Conservation (phyloP, 2,113 vertebrate genomes). For the Balaenoptera acutorostrata region DNA sequence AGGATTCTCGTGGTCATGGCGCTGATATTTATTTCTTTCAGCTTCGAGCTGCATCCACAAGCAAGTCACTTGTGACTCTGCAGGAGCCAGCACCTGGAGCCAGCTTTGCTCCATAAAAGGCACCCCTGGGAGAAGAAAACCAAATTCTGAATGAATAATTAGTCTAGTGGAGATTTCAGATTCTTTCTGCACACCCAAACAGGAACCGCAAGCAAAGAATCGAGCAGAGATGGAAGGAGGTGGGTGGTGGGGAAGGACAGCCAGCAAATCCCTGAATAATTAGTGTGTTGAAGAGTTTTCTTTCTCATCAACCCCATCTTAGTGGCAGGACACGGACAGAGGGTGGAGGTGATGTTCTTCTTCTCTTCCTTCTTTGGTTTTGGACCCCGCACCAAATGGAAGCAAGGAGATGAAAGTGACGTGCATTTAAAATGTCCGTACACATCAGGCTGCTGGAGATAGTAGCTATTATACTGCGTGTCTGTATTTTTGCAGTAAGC, state of each 20-base stretch:
- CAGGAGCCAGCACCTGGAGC: neutral
- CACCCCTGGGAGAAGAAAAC: neutral
- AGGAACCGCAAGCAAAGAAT: neutral
- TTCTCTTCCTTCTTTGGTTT: neutral
- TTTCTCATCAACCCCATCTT: neutral
- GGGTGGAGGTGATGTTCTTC: neutral
- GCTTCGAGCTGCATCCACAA: neutral
- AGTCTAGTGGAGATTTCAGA: neutral
- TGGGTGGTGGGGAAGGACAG: neutral
- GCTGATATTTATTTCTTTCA: neutral
- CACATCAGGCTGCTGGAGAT: conserved; percentile 66
- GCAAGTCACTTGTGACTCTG: neutral
- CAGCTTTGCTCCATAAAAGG: neutral
- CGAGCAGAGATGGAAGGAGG: neutral
- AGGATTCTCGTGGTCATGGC: neutral
- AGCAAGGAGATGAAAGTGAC: conserved; percentile 47
- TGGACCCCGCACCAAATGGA: conserved; percentile 41
- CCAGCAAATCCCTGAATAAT: neutral
- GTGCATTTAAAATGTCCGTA: conserved; percentile 67
- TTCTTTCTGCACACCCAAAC: neutral
- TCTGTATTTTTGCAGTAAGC: conserved; percentile 60
- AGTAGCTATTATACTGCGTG: conserved; percentile 17
- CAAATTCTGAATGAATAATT: conserved; percentile 41
- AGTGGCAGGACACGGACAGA: neutral
- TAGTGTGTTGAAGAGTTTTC: neutral